Conservation (phyloP, 2,888 invertebrate species). For the Mythimna lalbum region DNA sequence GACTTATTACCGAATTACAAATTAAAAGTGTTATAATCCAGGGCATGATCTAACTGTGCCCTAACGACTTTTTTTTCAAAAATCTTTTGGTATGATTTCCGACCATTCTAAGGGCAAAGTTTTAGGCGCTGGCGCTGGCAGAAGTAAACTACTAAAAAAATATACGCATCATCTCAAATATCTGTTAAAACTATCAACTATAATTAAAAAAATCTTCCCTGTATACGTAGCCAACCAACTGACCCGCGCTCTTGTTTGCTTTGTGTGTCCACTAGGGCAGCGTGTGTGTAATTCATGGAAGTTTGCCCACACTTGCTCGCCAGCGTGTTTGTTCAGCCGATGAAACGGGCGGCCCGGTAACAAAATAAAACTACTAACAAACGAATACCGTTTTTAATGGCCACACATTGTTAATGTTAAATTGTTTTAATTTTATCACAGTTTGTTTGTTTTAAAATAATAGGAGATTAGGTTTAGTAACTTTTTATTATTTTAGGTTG, state of each 20-base stretch:
- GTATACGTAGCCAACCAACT: conserved; percentile 26
- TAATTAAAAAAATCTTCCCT: conserved; percentile 1
- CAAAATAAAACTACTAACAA: conserved; percentile 35
- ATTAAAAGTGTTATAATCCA: no score
- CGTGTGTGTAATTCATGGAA: conserved; percentile 54
- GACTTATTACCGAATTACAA: no score
- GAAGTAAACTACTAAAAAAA: not conserved
- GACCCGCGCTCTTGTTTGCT: conserved; percentile 52
- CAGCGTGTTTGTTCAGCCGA: conserved; percentile 50
- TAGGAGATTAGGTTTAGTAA: not conserved
- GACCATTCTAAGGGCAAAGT: no score
- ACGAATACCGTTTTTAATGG: conserved; percentile 24
- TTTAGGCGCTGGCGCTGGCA: no score
- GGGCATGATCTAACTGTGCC: no score
- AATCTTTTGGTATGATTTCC: no score
- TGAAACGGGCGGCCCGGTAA: conserved; percentile 36
- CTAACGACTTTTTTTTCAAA: no score
- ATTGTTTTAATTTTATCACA: conserved; percentile 11
- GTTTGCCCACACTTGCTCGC: conserved; percentile 49
- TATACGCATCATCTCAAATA: not conserved
- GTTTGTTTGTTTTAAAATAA: not conserved
- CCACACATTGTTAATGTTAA: conserved; percentile 1
- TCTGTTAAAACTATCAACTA: not conserved
- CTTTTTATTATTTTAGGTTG: not conserved
- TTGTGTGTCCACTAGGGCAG: conserved; percentile 47